A percentile compares a stretch with the other conserved stretches of the same genome.
Evolutionary conservation across 2,113 vertebrate genomes (phyloP).

Genomic region (Shinisaurus crocodilurus): DNA sequence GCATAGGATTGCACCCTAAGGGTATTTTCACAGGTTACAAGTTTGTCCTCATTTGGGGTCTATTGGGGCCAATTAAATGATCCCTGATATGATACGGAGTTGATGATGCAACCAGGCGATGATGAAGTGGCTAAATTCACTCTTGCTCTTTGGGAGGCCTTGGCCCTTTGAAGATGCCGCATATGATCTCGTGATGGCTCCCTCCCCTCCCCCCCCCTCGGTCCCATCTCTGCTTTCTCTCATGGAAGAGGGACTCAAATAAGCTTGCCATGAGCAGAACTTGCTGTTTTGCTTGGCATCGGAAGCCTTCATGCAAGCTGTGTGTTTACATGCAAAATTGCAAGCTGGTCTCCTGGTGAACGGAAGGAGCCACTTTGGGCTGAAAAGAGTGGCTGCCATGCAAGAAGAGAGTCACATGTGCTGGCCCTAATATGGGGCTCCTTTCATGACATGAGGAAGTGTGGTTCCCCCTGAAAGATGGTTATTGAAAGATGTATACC

Average conservation of each 20-base stretch:
- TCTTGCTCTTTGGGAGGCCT: background rate
- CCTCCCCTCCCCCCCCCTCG: background rate
- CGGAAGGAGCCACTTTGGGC: background rate
- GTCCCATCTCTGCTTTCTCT: background rate
- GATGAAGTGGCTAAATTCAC: background rate
- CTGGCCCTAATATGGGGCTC: background rate
- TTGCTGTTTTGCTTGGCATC: background rate
- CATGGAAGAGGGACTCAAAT: background rate
- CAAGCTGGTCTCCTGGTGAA: background rate
- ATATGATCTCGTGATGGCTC: background rate
- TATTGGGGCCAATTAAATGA: background rate
- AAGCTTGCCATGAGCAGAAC: background rate
- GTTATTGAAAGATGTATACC: background rate
- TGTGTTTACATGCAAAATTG: background rate
- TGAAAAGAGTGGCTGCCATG: background rate
- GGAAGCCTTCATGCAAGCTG: background rate
- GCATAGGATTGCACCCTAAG: background rate
- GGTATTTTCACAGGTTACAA: background rate
- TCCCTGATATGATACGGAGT: background rate
- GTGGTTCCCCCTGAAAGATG: background rate
- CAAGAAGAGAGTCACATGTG: background rate
- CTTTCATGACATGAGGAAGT: background rate
- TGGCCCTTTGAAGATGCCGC: background rate
- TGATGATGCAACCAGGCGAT: background rate
- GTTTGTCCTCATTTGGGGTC: background rate